Percentiles rank a stretch among this genome's conserved stretches.
phyloP scores from a whole-genome alignment of 2,113 vertebrate species.

The Bostrychus sinensis region DNA sequence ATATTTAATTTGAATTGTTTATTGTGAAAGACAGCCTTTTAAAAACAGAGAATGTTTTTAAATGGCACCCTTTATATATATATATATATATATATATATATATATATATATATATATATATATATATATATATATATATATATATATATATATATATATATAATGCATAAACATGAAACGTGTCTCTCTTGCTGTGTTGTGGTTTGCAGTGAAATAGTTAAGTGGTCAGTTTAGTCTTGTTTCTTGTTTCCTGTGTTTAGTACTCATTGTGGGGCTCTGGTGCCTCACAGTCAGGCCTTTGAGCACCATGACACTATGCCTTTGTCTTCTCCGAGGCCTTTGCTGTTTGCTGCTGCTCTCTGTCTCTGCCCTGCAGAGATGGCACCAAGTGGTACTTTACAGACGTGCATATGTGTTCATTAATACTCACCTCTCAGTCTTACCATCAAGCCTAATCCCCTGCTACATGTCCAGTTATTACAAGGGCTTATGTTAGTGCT shows the following conservation, averaged over 20 bases:
- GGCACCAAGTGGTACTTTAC: constrained; percentile 46
- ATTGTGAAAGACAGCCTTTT: too few species aligned
- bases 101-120: too few species aligned
- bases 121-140: too few species aligned
- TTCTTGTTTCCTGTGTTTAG: constrained; percentile 14
- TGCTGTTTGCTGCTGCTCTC: constrained; percentile 21
- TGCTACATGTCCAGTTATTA: constrained; percentile 38
- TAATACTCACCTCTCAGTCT: constrained; percentile 24
- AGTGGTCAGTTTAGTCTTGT: not conserved
- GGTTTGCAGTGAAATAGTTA: not conserved
- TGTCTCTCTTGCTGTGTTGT: not conserved
- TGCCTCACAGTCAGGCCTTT: constrained; percentile 11
- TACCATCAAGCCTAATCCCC: constrained; percentile 46
- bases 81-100: too few species aligned
- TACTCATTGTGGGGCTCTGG: not conserved
- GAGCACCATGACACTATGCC: constrained; percentile 24
- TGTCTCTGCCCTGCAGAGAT: constrained; percentile 37
- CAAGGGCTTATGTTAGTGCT: constrained; percentile 8
- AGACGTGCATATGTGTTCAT: constrained; percentile 17
- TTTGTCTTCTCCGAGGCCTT: constrained; percentile 29
- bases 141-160: too few species aligned
- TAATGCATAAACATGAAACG: too few species aligned
- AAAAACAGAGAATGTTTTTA: too few species aligned
- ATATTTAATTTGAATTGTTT: too few species aligned
- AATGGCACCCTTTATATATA: too few species aligned